Percentiles rank a stretch among this genome's conserved stretches.
Conservation (phyloP, 1,140 invertebrate species). For the Myzus persicae region DNA sequence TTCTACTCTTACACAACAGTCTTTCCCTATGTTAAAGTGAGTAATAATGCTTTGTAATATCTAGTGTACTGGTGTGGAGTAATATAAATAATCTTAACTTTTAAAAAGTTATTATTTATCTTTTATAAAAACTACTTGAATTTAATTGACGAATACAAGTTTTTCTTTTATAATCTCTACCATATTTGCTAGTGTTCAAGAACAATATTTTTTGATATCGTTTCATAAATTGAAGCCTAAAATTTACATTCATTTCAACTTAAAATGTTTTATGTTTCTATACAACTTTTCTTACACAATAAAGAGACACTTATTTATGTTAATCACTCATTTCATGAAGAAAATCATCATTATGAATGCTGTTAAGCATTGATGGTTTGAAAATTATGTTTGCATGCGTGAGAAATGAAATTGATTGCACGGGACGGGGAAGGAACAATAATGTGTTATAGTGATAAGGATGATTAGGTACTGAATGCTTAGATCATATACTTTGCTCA, state of each 20-base stretch:
- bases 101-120: neutral
- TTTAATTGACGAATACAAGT: neutral
- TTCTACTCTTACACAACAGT: constrained; percentile 62
- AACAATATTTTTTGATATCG: too few relatives aligned
- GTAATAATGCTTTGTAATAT: neutral
- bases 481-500: too few relatives aligned
- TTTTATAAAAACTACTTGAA: neutral
- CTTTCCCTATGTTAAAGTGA: constrained; percentile 61
- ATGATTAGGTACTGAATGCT: too few relatives aligned
- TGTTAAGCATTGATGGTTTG: neutral
- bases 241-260: too few relatives aligned
- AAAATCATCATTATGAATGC: neutral
- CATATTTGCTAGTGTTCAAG: too few relatives aligned
- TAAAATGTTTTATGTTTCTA: too few relatives aligned
- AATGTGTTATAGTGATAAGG: too few relatives aligned
- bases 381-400: neutral
- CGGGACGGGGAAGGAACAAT: too few relatives aligned
- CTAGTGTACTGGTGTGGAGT: neutral
- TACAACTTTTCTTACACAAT: neutral
- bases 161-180: too few relatives aligned
- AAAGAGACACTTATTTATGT: too few relatives aligned
- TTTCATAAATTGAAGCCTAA: too few relatives aligned
- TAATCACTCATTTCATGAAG: neutral
- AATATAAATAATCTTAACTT: neutral
- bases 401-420: too few relatives aligned